A percentile compares a stretch with the other conserved stretches of the same genome.
These are phyloP conservation scores for Acleris emargana DNA, from an alignment of 2,888 invertebrate genomes.

Conservation along the genomic window DNA sequence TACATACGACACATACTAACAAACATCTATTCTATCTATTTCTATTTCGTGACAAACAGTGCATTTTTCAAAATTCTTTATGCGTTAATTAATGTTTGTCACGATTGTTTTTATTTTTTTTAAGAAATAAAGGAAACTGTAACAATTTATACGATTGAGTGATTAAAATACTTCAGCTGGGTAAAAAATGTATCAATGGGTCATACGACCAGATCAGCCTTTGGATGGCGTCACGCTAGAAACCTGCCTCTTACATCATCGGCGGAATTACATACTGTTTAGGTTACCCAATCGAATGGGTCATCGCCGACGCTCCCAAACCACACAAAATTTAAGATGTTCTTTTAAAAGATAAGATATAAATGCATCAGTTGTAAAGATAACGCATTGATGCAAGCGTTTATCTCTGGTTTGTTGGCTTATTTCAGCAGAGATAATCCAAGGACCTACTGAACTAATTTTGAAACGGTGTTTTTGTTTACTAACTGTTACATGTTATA, in stretches of 20 bases:
- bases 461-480: slow-evolving; percentile 12
- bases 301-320: slow-evolving; percentile 48
- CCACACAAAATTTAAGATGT: slow-evolving; percentile 7
- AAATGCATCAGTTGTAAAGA: slow-evolving; percentile 28
- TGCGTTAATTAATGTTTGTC: no score
- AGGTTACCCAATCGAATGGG: slow-evolving; percentile 49
- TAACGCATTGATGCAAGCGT: slow-evolving; percentile 27
- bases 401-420: slow-evolving; percentile 19
- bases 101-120: no score
- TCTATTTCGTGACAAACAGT: no score
- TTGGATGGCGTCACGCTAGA: slow-evolving; percentile 52
- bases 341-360: slow-evolving; percentile 39
- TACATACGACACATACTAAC: no score
- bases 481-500: slow-evolving; percentile 3
- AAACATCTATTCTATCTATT: no score
- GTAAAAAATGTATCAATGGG: slow-evolving; percentile 18
- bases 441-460: slow-evolving; percentile 23
- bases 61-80: no score
- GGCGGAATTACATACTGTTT: slow-evolving; percentile 52
- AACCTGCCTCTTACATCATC: slow-evolving; percentile 63
- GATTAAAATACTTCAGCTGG: not conserved
- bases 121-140: not conserved
- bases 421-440: slow-evolving; percentile 30
- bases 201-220: slow-evolving; percentile 45
- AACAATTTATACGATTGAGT: not conserved